Evolutionary conservation across 2,113 vertebrate species (phyloP), one percentile per base, ranked within the genome.

Genomic region (Pogona vitticeps): DNA sequence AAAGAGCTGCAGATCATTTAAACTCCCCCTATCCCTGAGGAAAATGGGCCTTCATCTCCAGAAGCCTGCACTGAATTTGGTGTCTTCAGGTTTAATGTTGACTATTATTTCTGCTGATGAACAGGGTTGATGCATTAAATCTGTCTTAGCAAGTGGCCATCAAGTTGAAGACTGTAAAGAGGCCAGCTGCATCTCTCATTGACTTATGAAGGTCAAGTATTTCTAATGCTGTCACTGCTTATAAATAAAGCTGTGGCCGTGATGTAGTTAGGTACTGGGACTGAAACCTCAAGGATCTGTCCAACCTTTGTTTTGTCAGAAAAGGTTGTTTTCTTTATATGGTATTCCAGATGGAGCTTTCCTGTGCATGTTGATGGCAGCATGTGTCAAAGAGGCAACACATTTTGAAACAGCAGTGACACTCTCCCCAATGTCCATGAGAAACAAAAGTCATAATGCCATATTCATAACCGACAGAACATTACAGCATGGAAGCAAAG

Each of bases 131-230:
- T 91, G 89, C 87, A 91, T 93, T 94, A 91, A 89, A 92, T 91
- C 71, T 87, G 63, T 76, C 42, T 94, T 87, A 72, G 86, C 86
- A 89, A 94, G 92, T 90, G 92, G 88, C 90, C 92, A 86, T 85
- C 83, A 91, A 78, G 85, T 92, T 89, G 91, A 85, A 91, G 23
- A 63, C 28, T 42, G 85, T 91, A 90, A 91, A 6, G 0, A 92
- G 91, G 86, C 91, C 83, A 93, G 84, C 89, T 86, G 86, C 86
- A 56, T 92, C 88, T 90, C 87, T 89, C 79, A 86, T 76, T 84
- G 91, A 88, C 88, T 94, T 46, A 38, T 92, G 89, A 95, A 95
- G 91, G 94, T 94, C 93, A 94, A 93, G 78, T 12, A n/a, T 89
- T 93, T 92, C 86, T 92, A 92, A 92, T 87, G 92, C 82, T 92